These are phyloP conservation scores for Papilio demoleus DNA, from an alignment of 2,888 invertebrate species.

Conservation along the genomic window DNA sequence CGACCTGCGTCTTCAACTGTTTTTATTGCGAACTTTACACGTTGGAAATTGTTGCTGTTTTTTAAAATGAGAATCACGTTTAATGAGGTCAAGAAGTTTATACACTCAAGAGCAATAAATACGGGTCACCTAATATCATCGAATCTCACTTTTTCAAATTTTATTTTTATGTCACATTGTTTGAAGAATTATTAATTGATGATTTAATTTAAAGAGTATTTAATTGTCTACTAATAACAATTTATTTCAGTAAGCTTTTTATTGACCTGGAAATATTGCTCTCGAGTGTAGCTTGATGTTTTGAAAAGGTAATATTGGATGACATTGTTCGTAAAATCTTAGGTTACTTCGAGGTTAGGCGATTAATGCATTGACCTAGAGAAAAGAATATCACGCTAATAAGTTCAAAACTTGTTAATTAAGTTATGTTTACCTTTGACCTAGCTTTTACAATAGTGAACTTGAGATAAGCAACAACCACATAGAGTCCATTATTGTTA, in stretches of 20 bases:
- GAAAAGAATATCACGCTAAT: slow-evolving; percentile 12
- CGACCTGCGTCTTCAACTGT: slow-evolving; percentile 23
- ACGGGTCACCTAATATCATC: too few relatives aligned
- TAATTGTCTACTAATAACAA: too few relatives aligned
- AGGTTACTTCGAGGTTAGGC: neutral
- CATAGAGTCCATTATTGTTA: neutral
- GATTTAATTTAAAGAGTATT: too few relatives aligned
- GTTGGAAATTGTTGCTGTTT: neutral
- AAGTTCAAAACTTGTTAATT: slow-evolving; percentile 3
- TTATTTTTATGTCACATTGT: too few relatives aligned
- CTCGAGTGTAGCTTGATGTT: too few relatives aligned
- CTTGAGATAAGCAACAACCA: neutral
- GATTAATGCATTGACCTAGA: slow-evolving; percentile 21
- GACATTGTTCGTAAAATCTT: neutral
- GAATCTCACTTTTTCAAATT: too few relatives aligned
- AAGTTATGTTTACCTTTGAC: slow-evolving; percentile 22
- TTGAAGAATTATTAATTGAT: too few relatives aligned
- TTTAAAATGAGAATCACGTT: neutral
- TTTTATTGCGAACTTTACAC: slow-evolving; percentile 18
- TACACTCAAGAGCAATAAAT: too few relatives aligned
- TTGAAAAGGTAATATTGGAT: too few relatives aligned
- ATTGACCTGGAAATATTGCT: too few relatives aligned
- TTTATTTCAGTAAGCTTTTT: too few relatives aligned
- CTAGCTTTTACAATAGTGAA: slow-evolving; percentile 1
- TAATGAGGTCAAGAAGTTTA: neutral